A percentile compares a stretch with the other conserved stretches of the same genome.
These are phyloP conservation scores for Chloropsis hardwickii DNA, from an alignment of 2,113 vertebrate species.

Conservation along the genomic window DNA sequence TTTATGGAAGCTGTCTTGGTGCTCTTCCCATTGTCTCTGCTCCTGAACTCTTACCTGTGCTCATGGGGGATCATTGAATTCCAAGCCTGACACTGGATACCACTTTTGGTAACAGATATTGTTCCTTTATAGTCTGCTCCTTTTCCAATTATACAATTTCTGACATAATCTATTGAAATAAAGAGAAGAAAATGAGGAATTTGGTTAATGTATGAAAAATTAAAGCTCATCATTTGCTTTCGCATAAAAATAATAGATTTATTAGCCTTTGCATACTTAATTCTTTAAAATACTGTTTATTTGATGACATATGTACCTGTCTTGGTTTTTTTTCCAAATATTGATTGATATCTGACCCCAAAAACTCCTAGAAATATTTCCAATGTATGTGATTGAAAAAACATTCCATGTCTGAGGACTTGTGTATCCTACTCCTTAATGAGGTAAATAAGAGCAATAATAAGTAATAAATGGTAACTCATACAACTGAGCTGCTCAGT, in stretches of 20 bases:
- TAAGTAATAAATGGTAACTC: background rate
- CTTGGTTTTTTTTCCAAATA: background rate
- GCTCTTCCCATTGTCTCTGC: slow-evolving; percentile 19
- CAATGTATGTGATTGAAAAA: background rate
- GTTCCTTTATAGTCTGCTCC: slow-evolving; percentile 91
- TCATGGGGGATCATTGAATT: slow-evolving; percentile 92
- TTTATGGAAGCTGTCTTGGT: background rate
- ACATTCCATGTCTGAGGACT: background rate
- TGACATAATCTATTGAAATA: slow-evolving; percentile 81
- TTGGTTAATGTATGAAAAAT: background rate
- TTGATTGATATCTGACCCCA: background rate
- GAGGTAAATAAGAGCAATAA: background rate
- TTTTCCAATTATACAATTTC: slow-evolving; percentile 91
- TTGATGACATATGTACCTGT: background rate
- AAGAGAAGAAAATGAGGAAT: background rate
- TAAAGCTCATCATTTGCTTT: background rate
- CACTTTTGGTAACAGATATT: slow-evolving; percentile 85
- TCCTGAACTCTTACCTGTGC: slow-evolving; percentile 87
- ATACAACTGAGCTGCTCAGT: background rate
- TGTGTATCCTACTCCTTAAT: background rate
- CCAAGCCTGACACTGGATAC: slow-evolving; percentile 94
- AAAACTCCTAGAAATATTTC: background rate
- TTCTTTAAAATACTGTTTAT: background rate
- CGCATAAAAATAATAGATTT: background rate
- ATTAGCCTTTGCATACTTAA: background rate